These are phyloP conservation scores for Anser cygnoides DNA, from an alignment of 2,113 vertebrate genomes.

Conservation along the genomic window DNA sequence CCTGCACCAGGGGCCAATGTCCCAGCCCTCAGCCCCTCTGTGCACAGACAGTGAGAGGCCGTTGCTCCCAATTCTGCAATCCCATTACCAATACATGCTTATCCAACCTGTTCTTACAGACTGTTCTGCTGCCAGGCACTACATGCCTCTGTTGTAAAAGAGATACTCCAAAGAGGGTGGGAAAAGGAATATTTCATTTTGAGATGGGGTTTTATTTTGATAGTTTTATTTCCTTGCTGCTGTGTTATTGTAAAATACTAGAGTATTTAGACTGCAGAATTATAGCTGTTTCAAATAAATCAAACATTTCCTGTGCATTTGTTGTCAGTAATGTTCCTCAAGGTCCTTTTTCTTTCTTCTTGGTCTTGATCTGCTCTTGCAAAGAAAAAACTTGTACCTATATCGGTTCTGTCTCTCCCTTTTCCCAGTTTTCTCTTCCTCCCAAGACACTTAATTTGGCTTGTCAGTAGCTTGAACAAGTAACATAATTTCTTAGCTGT, in stretches of 20 bases:
- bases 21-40: neutral
- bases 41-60: neutral
- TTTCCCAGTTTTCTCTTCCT: neutral
- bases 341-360: neutral
- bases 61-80: neutral
- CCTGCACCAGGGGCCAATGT: rapidly evolving
- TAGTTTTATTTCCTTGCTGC: neutral
- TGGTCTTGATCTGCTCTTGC: neutral
- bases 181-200: neutral
- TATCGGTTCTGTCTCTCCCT: neutral
- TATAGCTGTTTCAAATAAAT: neutral
- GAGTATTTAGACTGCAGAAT: neutral
- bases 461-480: neutral
- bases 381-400: neutral
- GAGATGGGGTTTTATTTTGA: neutral
- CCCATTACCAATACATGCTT: neutral
- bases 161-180: neutral
- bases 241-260: neutral
- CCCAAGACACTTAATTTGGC: neutral
- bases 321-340: neutral
- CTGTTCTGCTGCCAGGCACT: neutral
- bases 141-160: neutral
- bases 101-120: neutral
- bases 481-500: neutral
- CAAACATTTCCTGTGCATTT: neutral